Conservation (phyloP, 1,140 invertebrate species). For the Drosophila kurseongensis region DNA sequence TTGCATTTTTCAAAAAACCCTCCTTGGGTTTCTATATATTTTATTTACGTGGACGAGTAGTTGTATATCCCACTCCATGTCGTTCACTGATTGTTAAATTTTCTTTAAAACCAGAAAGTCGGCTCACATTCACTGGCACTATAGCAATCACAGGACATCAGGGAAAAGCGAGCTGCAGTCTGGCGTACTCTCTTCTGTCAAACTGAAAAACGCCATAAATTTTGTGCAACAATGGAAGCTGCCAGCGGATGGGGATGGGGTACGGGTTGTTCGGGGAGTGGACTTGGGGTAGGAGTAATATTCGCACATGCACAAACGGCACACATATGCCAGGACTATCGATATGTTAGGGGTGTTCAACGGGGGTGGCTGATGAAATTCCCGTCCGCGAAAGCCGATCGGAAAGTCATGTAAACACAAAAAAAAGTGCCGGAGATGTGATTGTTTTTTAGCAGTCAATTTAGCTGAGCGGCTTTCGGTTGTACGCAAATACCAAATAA, state of each 20-base stretch:
- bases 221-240: conserved; percentile 50
- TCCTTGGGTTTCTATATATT: no score
- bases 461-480: conserved; percentile 61
- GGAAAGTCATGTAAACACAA: conserved; percentile 62
- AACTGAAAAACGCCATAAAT: conserved; percentile 83
- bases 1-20: no score
- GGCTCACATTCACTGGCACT: conserved; percentile 4
- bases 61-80: background rate
- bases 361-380: conserved; percentile 32
- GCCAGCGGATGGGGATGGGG: conserved; percentile 42
- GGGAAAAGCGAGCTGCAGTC: conserved; percentile 27
- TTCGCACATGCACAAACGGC: conserved; percentile 72
- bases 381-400: conserved; percentile 64
- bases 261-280: conserved; percentile 25
- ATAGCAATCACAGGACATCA: conserved; percentile 29
- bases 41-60: background rate
- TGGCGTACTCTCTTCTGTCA: conserved; percentile 52
- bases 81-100: conserved; percentile 21
- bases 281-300: conserved; percentile 27
- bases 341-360: conserved; percentile 38
- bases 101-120: conserved; percentile 35
- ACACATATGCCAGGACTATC: conserved; percentile 70
- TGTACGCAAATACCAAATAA: conserved; percentile 48
- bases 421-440: conserved; percentile 31
- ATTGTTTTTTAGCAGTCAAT: conserved; percentile 67